A percentile compares a stretch with the other conserved stretches of the same genome.
These are phyloP conservation scores for Drosophila fulvimacula DNA, from an alignment of 2,888 invertebrate species.

Conservation along the genomic window DNA sequence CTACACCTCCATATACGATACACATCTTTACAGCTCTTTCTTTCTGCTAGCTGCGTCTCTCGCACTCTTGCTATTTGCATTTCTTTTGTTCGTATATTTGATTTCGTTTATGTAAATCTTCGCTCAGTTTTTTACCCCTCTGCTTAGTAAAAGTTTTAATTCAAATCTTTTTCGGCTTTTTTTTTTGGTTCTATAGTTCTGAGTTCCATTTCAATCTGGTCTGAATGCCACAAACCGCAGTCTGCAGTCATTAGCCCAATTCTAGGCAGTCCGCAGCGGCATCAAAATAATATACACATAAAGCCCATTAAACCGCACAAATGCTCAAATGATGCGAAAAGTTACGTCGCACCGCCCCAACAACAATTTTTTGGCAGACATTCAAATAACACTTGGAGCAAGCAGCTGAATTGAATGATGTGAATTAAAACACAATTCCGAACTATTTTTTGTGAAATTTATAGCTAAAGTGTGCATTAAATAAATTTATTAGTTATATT, in stretches of 20 bases:
- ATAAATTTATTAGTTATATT: neutral
- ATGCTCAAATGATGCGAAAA: constrained; percentile 39
- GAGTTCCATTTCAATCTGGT: constrained; percentile 29
- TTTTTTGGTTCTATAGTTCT: constrained; percentile 27
- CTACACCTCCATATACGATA: constrained; percentile 39
- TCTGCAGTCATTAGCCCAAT: constrained; percentile 74
- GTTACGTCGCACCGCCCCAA: constrained; percentile 34
- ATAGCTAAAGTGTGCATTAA: neutral
- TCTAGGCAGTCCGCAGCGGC: constrained; percentile 42
- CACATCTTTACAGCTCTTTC: constrained; percentile 31
- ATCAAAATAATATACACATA: constrained; percentile 44
- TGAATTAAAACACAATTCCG: constrained; percentile 28
- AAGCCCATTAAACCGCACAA: constrained; percentile 46
- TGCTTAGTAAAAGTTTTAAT: constrained; percentile 28
- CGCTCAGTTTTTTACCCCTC: constrained; percentile 16
- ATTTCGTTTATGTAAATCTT: constrained; percentile 51
- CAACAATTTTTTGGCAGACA: constrained; percentile 44
- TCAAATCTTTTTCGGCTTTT: constrained; percentile 20
- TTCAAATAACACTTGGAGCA: constrained; percentile 46
- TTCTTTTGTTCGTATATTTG: constrained; percentile 42
- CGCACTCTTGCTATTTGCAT: constrained; percentile 39
- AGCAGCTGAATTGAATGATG: constrained; percentile 11
- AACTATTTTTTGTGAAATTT: constrained; percentile 14
- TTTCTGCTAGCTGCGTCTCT: constrained; percentile 1
- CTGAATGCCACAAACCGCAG: constrained; percentile 49